Conservation (phyloP, 2,888 invertebrate species). For the Argyresthia albistria region DNA sequence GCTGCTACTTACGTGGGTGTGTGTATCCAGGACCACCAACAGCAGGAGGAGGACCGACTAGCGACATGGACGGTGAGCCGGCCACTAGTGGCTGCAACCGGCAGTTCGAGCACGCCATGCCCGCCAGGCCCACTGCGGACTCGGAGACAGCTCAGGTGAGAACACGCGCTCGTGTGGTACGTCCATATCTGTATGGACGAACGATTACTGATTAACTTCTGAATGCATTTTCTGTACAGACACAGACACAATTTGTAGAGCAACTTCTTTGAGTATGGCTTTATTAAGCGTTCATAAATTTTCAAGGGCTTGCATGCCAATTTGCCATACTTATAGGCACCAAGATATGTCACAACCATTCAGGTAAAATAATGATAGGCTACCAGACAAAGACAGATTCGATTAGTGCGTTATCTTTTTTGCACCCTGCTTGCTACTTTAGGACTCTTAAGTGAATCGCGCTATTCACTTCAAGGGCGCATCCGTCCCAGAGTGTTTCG, state of each 20-base stretch:
- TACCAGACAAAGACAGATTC: too few species aligned
- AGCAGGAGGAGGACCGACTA: conserved; percentile 92
- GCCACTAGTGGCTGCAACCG: conserved; percentile 84
- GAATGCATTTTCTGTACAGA: not conserved
- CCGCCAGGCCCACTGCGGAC: conserved; percentile 48
- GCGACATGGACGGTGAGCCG: conserved; percentile 83
- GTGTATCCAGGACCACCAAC: conserved; percentile 88
- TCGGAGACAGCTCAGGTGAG: conserved; percentile 54
- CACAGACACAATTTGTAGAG: not conserved
- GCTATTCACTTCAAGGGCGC: too few species aligned
- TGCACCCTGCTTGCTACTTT: not conserved
- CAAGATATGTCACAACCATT: too few species aligned
- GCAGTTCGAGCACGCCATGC: conserved; percentile 80
- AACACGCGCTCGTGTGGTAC: conserved; percentile 23
- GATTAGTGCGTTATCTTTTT: not conserved
- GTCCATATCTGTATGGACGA: conserved; percentile 16
- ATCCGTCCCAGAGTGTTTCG: not conserved
- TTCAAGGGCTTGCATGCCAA: too few species aligned
- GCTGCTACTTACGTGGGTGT: conserved; percentile 64
- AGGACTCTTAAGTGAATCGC: too few species aligned
- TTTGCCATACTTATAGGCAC: too few species aligned
- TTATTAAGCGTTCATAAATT: too few species aligned
- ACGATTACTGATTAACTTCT: too few species aligned
- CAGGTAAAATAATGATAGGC: too few species aligned
- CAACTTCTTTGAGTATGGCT: too few species aligned